These are phyloP conservation scores for Colius striatus DNA, from an alignment of 2,113 vertebrate genomes.

Conservation along the genomic window DNA sequence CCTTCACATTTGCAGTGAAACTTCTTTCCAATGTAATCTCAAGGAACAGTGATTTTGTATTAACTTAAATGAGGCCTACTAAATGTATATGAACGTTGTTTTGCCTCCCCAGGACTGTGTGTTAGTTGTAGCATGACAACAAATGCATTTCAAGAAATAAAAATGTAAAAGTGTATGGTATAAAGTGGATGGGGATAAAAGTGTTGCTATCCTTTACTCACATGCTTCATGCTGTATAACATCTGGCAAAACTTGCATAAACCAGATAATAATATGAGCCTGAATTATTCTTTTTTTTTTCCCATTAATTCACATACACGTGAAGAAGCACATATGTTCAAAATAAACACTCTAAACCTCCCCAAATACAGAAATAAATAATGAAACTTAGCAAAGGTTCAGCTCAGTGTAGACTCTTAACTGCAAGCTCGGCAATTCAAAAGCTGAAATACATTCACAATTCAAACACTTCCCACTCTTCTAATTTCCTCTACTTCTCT, in stretches of 20 bases:
- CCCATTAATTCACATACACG: neutral
- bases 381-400: neutral
- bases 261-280: neutral
- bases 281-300: neutral
- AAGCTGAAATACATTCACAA: neutral
- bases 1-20: neutral
- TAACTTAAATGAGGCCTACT: neutral
- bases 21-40: neutral
- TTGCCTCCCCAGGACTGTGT: neutral
- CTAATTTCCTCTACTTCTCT: neutral
- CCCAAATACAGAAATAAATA: neutral
- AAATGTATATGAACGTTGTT: neutral
- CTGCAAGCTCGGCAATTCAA: neutral
- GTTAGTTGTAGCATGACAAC: neutral
- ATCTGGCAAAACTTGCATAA: neutral
- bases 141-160: conserved; percentile 1
- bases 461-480: neutral
- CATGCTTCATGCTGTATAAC: neutral
- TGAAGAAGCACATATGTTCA: neutral
- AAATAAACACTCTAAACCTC: neutral
- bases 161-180: neutral
- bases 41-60: conserved; percentile 35
- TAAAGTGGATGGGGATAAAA: neutral
- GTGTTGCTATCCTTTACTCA: neutral
- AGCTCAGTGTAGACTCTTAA: neutral